Evolutionary conservation across 2,888 invertebrate species (phyloP).

Genomic region (Drosophila testacea): DNA sequence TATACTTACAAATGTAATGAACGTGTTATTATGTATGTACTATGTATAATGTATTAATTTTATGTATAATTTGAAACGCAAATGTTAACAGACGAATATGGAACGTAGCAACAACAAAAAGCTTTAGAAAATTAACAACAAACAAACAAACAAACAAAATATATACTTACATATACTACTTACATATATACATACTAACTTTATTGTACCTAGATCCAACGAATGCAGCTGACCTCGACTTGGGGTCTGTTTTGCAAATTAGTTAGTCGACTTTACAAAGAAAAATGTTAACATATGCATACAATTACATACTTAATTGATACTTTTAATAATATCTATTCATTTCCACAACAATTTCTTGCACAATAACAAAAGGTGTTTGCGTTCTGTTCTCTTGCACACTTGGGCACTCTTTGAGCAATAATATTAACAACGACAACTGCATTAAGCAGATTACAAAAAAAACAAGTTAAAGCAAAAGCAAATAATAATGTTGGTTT

Average conservation of each 20-base stretch:
- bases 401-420: conserved; percentile 30
- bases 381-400: conserved; percentile 31
- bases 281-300: conserved; percentile 18
- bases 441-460: conserved; percentile 7
- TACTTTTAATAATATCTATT: background rate
- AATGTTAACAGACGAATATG: conserved; percentile 48
- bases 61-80: conserved; percentile 27
- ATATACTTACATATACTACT: conserved; percentile 22
- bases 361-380: conserved; percentile 20
- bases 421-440: conserved; percentile 14
- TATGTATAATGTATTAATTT: conserved; percentile 24
- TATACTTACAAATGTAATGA: conserved; percentile 33
- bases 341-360: conserved; percentile 17
- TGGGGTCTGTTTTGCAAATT: conserved; percentile 15
- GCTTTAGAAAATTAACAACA: conserved; percentile 49
- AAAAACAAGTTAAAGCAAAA: background rate
- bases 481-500: conserved; percentile 32
- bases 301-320: conserved; percentile 2
- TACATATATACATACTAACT: conserved; percentile 33
- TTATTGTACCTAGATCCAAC: conserved; percentile 50
- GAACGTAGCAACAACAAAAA: conserved; percentile 41
- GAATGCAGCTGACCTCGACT: conserved; percentile 35
- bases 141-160: conserved; percentile 13
- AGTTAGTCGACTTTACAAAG: conserved; percentile 35
- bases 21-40: conserved; percentile 32